Evolutionary conservation across 35 echinoderm and acorn worm species (phyloP).

Genomic region (Apostichopus japonicus): DNA sequence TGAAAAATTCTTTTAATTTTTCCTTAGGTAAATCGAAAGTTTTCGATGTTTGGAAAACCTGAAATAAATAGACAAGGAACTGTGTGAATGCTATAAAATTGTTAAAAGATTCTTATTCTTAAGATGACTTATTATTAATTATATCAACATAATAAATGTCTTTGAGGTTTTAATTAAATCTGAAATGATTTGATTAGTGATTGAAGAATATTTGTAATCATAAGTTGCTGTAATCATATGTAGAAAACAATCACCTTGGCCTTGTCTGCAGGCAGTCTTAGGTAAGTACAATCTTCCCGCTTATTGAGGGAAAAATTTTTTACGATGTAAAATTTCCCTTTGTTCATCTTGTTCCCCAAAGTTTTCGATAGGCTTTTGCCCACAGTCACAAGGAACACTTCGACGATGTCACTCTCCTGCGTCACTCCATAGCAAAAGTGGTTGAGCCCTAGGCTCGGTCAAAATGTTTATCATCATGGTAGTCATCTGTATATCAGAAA

Average conservation of each 20-base stretch:
- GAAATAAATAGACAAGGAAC: not conserved
- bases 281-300: not conserved
- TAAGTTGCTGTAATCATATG: too few species aligned
- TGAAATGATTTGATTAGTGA: too few species aligned
- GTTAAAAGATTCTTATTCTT: too few species aligned
- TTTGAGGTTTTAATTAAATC: too few species aligned
- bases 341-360: not conserved
- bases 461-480: not conserved
- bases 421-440: not conserved
- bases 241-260: too few species aligned
- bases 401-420: too few species aligned
- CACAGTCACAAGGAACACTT: too few species aligned
- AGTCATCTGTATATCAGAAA: not conserved
- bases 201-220: too few species aligned
- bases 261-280: not conserved
- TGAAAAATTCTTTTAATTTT: not conserved
- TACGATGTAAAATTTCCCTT: not conserved
- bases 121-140: too few species aligned
- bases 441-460: not conserved
- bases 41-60: conserved; percentile 18
- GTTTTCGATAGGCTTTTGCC: too few species aligned
- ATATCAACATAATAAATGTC: too few species aligned
- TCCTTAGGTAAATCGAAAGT: not conserved
- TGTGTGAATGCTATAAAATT: too few species aligned
- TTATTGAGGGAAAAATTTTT: not conserved